Base-by-base conservation (phyloP, 2,113 vertebrate genomes). In the Illadopsis cleaveri region DNA sequence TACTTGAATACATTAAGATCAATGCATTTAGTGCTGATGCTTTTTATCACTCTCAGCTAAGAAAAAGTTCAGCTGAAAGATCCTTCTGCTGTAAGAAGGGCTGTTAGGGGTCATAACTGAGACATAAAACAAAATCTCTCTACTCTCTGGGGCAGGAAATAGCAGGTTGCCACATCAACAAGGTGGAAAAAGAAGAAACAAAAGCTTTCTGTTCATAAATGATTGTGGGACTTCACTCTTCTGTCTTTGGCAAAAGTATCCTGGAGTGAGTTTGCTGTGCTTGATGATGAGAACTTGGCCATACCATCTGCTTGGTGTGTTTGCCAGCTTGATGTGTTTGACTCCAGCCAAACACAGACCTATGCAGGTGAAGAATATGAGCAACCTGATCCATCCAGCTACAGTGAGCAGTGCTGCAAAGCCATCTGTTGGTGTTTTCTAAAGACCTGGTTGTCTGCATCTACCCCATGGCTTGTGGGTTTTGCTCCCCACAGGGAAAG, bases 51-150 rank as follows among this genome's bases (percentile, higher is more conserved):
- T 95, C 22, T 50, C 79, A 86, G 25, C 16, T 78, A 89, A 86
- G 57, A 82, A 91, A 92, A 96, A 38, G n/a, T 71, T 97, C 66
- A 89, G 12, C 57, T 91, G 47, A 61, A 73, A 71, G 65, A 47
- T 25, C 0, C 48, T 91, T 58, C 47, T 95, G 51, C 38, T 76
- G 17, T 50, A 89, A 81, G 82, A 78, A 85, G 61, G 61, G 42
- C 28, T 75, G 16, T 38, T 62, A 60, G 22, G 16, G 69, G 38
- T 60, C 61, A 14, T 71, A 93, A 89, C 6, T 92, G 84, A 88
- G 82, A 80, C 14, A 95, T 24, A 62, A 64, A 85, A 66, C 5
- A 7, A 77, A 77, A 57, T 65, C 54, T 14, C 44, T 96, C 91
- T 86, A 21, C 70, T 94, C 57, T 40, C 40, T 92, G 21, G 38